Evolutionary conservation across 2,113 vertebrate species (phyloP), one percentile per base, ranked within the genome.

Genomic region (Chascanopsetta lugubris): DNA sequence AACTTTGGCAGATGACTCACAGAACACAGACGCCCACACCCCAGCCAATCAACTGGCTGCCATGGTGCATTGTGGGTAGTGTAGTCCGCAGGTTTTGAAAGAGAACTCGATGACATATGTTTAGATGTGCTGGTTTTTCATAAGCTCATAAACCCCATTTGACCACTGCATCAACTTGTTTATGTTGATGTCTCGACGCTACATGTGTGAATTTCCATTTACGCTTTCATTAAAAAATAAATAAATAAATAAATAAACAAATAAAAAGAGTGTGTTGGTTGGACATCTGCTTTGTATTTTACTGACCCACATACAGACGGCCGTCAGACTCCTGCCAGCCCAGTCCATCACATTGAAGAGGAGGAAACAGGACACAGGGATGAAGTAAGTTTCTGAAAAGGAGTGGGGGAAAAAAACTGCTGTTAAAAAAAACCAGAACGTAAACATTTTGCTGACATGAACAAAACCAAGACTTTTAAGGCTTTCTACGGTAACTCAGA

Each of bases 281-380:
- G 5, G 27, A 8, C 20, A 20, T 21, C 15, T 11, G 17, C 3
- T 50, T 22, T 17, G 40, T 43, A 45, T 36, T 7, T 7, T 56
- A 94, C 95, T 94, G 64, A 99, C 97, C 96, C 96, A 97, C 77
- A 95, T 94, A 75, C 89, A 91, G 57, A 95, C 2, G 6, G 94
- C 94, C 0, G 95, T 99, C 71, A 98, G 92, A 70, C 96, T 99
- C 60, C 97, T 89, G 75, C 97, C 97, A 0, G 80, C 91, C 96
- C 96, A 99, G 92, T 99, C 97, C 53, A 97, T 96, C 80, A 96
- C 0, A 29, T 99, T 99, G 72, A 99, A 99, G 65, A 94, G 86
- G 71, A 99, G 92, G 90, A 99, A 99, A 82, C 97, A 99, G 3
- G 95, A 93, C 57, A 99, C 96, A 0, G 96, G 93, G 73, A 94